A percentile compares a stretch with the other conserved stretches of the same genome.
phyloP scores from a whole-genome alignment of 2,113 vertebrate species.

The Eurypyga helias region DNA sequence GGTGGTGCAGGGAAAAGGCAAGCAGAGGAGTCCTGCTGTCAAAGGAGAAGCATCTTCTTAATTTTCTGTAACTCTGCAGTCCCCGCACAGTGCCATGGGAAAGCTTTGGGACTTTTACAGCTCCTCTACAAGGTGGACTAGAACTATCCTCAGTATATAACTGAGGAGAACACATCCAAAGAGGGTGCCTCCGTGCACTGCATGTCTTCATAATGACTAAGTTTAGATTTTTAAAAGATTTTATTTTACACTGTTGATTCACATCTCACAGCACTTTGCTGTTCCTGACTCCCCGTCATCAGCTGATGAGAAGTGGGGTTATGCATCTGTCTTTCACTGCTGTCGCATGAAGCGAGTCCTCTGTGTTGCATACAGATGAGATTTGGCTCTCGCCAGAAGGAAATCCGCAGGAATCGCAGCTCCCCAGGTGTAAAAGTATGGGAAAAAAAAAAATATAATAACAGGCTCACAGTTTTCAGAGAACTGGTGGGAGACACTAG shows the following conservation, averaged over 20 bases:
- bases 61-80: neutral
- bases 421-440: neutral
- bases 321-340: neutral
- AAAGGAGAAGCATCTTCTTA: neutral
- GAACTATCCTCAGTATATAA: neutral
- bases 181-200: fast-evolving
- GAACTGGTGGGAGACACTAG: neutral
- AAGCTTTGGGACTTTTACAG: neutral
- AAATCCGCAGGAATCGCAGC: neutral
- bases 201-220: neutral
- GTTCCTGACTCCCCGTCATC: neutral
- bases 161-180: neutral
- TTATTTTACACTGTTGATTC: neutral
- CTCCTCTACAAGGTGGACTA: neutral
- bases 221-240: neutral
- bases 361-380: neutral
- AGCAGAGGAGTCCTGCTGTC: neutral
- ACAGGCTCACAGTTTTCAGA: neutral
- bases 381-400: neutral
- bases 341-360: neutral
- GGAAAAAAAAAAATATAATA: neutral
- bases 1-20: neutral
- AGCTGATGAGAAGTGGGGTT: neutral
- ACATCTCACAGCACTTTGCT: neutral
- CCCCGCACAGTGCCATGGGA: neutral